Conservation (phyloP, 2,797 vertebrate species). For the Dendrocincla fuliginosa region DNA sequence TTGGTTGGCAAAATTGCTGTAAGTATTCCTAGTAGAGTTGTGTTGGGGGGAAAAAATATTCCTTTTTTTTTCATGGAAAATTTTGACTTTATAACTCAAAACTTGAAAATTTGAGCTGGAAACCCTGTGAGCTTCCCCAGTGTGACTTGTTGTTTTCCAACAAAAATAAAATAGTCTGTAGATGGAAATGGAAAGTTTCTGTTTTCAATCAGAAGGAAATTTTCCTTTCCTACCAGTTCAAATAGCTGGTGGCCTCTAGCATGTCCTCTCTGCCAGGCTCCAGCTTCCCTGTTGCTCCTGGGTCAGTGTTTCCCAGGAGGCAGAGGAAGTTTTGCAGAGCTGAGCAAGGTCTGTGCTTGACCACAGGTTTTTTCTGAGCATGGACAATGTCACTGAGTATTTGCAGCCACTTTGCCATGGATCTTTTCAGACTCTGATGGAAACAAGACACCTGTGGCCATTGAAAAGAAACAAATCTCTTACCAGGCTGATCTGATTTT, state of each 20-base stretch:
- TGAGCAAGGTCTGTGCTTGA: not conserved
- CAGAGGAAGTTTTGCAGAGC: not conserved
- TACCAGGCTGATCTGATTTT: not conserved
- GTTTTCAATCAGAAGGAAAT: conserved; percentile 4
- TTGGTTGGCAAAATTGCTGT: not conserved
- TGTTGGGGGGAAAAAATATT: not conserved
- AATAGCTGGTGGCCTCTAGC: not conserved
- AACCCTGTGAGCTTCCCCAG: not conserved
- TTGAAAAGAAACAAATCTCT: not conserved
- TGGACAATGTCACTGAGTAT: not conserved
- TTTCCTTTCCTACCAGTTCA: not conserved
- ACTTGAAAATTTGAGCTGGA: conserved; percentile 31
- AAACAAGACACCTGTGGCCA: not conserved
- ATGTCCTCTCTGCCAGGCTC: not conserved
- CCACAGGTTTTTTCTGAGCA: not conserved
- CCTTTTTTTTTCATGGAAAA: not conserved
- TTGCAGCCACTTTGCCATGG: not conserved
- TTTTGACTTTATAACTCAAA: conserved; percentile 25
- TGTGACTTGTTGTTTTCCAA: conserved; percentile 5
- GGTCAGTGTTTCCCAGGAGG: not conserved
- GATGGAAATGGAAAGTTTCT: conserved; percentile 27
- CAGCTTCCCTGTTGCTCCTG: not conserved
- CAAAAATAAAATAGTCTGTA: not conserved
- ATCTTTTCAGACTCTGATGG: not conserved
- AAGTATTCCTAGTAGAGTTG: not conserved